phyloP scores from a whole-genome alignment of 1,140 invertebrate species.

The Meloidogyne hapla region DNA sequence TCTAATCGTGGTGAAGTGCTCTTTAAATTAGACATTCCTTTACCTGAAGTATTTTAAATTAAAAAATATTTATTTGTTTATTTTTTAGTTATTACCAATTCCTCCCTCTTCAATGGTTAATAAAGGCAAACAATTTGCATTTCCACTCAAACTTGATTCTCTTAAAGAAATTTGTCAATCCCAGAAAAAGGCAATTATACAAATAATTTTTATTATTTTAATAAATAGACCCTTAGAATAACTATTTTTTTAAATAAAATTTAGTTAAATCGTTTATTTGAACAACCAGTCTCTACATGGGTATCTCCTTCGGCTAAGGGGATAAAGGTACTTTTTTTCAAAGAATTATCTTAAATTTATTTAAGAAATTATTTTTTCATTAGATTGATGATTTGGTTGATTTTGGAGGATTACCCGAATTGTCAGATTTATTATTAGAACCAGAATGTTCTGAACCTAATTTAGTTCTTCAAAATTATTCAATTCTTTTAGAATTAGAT shows the following conservation, averaged over 20 bases:
- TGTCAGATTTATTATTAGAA: conserved; percentile 9
- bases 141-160: background rate
- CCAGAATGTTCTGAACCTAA: conserved; percentile 20
- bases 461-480: background rate
- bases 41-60: background rate
- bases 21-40: conserved; percentile 12
- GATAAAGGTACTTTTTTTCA: conserved; percentile 1
- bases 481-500: conserved; percentile 57
- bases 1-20: background rate
- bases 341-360: too few relatives aligned
- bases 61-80: background rate
- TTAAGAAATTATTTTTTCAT: background rate
- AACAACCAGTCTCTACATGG: conserved; percentile 27
- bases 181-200: conserved; percentile 11
- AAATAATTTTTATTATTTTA: background rate
- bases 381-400: conserved; percentile 16
- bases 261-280: background rate
- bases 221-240: too few relatives aligned
- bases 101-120: conserved; percentile 16
- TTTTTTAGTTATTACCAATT: conserved; percentile 18
- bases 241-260: too few relatives aligned
- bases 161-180: conserved; percentile 19
- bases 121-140: conserved; percentile 13
- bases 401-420: background rate
- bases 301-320: conserved; percentile 31